Evolutionary conservation across 2,888 invertebrate genomes (phyloP).

Genomic region (Amorpha juglandis): DNA sequence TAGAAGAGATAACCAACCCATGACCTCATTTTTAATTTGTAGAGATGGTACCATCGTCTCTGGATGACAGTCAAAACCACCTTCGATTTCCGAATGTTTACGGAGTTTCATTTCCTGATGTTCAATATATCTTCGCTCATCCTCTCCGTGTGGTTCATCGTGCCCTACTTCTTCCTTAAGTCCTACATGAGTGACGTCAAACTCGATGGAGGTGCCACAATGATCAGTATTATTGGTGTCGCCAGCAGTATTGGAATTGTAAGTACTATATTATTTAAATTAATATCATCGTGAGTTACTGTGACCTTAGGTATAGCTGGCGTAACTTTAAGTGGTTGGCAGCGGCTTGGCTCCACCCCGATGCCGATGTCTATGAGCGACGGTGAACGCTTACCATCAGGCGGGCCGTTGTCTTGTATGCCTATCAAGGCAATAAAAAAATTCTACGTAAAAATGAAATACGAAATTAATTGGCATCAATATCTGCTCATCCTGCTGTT

Average conservation of each 20-base stretch:
- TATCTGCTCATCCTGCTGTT: too few species aligned
- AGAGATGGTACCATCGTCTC: constrained; percentile 90
- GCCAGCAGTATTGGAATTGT: constrained; percentile 95
- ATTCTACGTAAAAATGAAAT: too few species aligned
- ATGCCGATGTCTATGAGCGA: too few species aligned
- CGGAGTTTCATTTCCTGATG: constrained; percentile 91
- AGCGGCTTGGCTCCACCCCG: too few species aligned
- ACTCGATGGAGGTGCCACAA: constrained; percentile 88
- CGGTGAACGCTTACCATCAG: too few species aligned
- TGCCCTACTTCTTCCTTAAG: constrained; percentile 94
- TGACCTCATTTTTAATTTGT: constrained; percentile 47
- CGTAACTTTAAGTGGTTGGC: too few species aligned
- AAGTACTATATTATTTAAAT: constrained; percentile 50
- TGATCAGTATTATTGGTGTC: constrained; percentile 93
- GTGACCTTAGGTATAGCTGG: too few species aligned
- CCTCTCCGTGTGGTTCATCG: constrained; percentile 96
- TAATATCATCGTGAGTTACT: too few species aligned
- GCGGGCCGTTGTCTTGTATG: too few species aligned
- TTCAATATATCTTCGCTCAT: constrained; percentile 94
- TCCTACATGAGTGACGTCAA: constrained; percentile 85
- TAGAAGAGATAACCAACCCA: neutral
- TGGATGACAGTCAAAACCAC: constrained; percentile 87
- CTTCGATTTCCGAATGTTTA: constrained; percentile 92
- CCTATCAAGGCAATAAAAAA: too few species aligned
- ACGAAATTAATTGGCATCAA: too few species aligned